phyloP scores from a whole-genome alignment of 2,888 invertebrate genomes.

The Escarpia spicata region DNA sequence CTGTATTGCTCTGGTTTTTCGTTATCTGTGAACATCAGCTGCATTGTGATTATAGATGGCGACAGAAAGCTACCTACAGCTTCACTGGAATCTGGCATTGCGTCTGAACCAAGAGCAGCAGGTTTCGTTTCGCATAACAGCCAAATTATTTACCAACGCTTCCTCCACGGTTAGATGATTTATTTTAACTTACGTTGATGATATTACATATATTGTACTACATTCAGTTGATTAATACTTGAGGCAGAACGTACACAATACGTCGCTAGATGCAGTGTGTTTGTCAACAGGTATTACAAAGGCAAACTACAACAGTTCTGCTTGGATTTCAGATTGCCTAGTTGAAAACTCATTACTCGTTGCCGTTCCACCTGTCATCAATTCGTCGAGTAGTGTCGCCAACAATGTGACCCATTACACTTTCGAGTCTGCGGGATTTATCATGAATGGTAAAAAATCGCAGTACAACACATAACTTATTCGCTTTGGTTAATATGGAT shows the following conservation, averaged over 20 bases:
- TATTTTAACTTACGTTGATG: not conserved
- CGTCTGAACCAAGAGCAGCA: not conserved
- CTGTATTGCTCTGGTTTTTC: not conserved
- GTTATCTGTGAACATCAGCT: not conserved
- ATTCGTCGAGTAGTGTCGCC: not conserved
- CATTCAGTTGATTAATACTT: too few relatives aligned
- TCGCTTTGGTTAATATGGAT: not conserved
- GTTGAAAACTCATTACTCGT: not conserved
- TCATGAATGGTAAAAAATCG: not conserved
- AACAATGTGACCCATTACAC: not conserved
- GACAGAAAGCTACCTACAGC: not conserved
- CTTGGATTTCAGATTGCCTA: not conserved
- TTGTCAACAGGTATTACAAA: too few relatives aligned
- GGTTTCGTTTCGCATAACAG: not conserved
- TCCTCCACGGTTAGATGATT: not conserved
- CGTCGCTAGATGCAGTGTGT: too few relatives aligned
- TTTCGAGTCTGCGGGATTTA: not conserved
- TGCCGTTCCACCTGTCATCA: not conserved
- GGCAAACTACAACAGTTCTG: not conserved
- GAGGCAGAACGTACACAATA: too few relatives aligned
- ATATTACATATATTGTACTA: too few relatives aligned
- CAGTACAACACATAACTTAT: not conserved
- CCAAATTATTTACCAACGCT: not conserved
- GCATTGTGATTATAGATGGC: not conserved
- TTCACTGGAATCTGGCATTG: not conserved